Evolutionary conservation across 2,113 vertebrate genomes (phyloP), one percentile per base, ranked within the genome.

Genomic region (Mesoclemmys tuberculata): DNA sequence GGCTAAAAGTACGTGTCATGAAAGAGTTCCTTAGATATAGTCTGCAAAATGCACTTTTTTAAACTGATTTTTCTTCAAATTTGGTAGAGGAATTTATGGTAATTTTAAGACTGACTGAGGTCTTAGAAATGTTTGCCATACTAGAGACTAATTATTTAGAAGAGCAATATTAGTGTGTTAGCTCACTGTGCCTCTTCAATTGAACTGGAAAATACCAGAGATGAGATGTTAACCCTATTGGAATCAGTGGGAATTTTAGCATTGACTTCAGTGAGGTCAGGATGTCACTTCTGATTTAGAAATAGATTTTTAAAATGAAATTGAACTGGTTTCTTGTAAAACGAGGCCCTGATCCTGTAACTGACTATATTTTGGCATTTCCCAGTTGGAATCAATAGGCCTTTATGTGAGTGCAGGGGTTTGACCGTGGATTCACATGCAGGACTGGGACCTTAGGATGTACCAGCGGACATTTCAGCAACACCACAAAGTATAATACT

Each of bases 121-220:
- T 71, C 2, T 68, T 31, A 84, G 71, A 83, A 21, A 61, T 87
- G 48, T 82, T 94, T 93, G 55, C 51, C 55, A 26, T 14, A 11
- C 5, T 94, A 87, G 31, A 80, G 92, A 79, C n/a, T 58, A n/a
- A 31, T 3, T 75, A 92, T 80, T 79, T 71, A n/a, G 83, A 92
- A 84, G 81, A 80, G 55, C 77, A 83, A 77, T 35, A 18, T 11
- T 8, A 77, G 3, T 0, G 0, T 85, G 41, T 54, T 4, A 0
- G 1, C 81, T 85, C 48, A 31, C 41, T 85, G 18, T 80, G 91
- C 16, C 1, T 4, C 90, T 94, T 27, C 75, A 54, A 75, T 80
- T 61, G 5, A 3, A 44, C 26, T 46, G 44, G 74, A 77, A 41
- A 46, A 77, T 14, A 77, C 6, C 74, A 77, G 13, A 44, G 3